Percentiles rank a stretch among this genome's conserved stretches.
phyloP scores from a whole-genome alignment of 2,113 vertebrate species.

The Hippocampus mohnikei region DNA sequence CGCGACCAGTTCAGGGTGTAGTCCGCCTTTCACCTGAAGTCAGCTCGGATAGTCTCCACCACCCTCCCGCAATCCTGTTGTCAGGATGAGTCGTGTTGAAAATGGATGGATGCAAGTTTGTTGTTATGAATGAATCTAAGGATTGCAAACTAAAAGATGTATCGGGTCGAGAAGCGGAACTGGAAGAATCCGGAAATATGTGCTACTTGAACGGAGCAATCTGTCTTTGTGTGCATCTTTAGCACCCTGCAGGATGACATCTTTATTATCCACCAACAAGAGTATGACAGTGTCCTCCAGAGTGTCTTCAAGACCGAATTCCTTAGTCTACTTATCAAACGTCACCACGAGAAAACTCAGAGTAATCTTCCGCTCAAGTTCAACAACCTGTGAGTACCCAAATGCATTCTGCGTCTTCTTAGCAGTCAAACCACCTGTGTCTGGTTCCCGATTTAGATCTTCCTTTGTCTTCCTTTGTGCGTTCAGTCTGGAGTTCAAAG shows the following conservation, averaged over 20 bases:
- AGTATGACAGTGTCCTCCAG: conserved; percentile 82
- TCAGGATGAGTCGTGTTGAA: no score
- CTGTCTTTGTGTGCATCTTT: background rate
- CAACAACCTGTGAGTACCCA: conserved; percentile 75
- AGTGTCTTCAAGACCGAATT: conserved; percentile 80
- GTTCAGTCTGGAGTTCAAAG: conserved; percentile 81
- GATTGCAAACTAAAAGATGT: background rate
- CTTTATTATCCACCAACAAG: conserved; percentile 76
- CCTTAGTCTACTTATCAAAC: conserved; percentile 77
- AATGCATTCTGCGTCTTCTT: background rate
- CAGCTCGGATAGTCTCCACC: no score
- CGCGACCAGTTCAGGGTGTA: no score
- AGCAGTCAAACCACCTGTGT: no score
- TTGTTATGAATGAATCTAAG: background rate
- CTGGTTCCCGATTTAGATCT: background rate
- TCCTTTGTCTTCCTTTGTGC: background rate
- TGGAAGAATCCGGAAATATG: background rate
- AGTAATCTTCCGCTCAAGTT: conserved; percentile 75
- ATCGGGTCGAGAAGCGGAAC: no score
- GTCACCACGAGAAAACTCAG: conserved; percentile 70
- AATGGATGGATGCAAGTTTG: background rate
- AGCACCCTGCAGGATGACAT: conserved; percentile 80
- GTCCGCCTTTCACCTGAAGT: no score
- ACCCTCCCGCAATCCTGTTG: no score
- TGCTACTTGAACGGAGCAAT: background rate